phyloP scores from a whole-genome alignment of 2,797 vertebrate species.

The Enteromius mattozi region DNA sequence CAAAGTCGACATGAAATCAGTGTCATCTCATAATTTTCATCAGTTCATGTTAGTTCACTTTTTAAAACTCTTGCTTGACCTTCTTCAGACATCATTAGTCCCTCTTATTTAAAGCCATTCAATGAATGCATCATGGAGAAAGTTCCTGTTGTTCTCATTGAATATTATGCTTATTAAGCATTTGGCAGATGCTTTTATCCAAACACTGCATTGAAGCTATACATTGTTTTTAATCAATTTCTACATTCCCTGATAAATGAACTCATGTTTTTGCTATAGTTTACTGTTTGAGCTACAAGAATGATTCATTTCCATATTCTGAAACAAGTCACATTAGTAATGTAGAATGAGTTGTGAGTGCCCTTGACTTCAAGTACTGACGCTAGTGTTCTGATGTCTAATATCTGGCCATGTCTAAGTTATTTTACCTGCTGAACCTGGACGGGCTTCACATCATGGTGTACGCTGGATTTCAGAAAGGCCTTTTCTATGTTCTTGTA shows the following conservation, averaged over 20 bases:
- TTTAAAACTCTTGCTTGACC: not conserved
- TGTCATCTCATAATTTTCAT: not conserved
- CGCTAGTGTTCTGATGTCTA: not conserved
- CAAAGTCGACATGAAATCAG: not conserved
- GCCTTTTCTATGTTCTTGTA: slow-evolving; percentile 59
- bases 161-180: not conserved
- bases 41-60: not conserved
- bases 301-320: not conserved
- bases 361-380: not conserved
- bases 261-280: not conserved
- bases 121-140: not conserved
- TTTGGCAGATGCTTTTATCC: not conserved
- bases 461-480: slow-evolving; percentile 58
- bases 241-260: not conserved
- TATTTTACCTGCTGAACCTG: slow-evolving; percentile 63
- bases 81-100: not conserved
- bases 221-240: not conserved
- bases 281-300: not conserved
- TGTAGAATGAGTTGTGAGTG: not conserved
- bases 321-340: not conserved
- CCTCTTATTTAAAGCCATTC: not conserved
- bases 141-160: not conserved
- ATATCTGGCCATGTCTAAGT: not conserved
- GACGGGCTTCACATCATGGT: not conserved
- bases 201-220: not conserved